Evolutionary conservation across 2,113 vertebrate genomes (phyloP).

Genomic region (Rhea pennata): DNA sequence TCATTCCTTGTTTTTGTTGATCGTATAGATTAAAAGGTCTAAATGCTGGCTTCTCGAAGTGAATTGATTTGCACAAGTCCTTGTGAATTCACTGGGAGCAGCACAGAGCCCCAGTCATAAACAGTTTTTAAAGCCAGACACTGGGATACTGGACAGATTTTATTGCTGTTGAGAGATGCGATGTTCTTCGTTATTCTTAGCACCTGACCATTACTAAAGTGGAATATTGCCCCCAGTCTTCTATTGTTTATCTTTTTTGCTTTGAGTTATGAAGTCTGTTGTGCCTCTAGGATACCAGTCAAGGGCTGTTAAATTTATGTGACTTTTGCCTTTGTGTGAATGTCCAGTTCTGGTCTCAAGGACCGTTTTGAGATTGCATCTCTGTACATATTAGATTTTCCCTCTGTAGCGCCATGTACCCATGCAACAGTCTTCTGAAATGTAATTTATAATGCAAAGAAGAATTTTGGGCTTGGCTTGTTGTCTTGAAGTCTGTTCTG

Average conservation of each 20-base stretch:
- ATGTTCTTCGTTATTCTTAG: slow-evolving; percentile 42
- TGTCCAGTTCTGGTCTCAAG: not conserved
- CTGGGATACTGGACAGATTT: not conserved
- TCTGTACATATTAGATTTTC: slow-evolving; percentile 7
- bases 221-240: not conserved
- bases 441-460: not conserved
- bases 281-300: not conserved
- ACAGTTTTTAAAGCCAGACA: not conserved
- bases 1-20: slow-evolving; percentile 37
- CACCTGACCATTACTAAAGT: not conserved
- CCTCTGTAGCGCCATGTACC: not conserved
- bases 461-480: not conserved
- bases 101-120: not conserved
- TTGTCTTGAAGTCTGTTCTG: not conserved
- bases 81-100: not conserved
- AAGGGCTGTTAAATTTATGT: not conserved
- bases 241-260: not conserved
- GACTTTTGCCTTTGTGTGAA: not conserved
- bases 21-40: not conserved
- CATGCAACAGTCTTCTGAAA: not conserved
- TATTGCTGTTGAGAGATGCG: not conserved
- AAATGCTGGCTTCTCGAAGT: rapidly evolving
- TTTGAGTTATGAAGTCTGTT: not conserved
- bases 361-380: not conserved
- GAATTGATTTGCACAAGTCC: not conserved